Conservation (phyloP, 2,888 invertebrate genomes). For the Rhagonycha fulva region DNA sequence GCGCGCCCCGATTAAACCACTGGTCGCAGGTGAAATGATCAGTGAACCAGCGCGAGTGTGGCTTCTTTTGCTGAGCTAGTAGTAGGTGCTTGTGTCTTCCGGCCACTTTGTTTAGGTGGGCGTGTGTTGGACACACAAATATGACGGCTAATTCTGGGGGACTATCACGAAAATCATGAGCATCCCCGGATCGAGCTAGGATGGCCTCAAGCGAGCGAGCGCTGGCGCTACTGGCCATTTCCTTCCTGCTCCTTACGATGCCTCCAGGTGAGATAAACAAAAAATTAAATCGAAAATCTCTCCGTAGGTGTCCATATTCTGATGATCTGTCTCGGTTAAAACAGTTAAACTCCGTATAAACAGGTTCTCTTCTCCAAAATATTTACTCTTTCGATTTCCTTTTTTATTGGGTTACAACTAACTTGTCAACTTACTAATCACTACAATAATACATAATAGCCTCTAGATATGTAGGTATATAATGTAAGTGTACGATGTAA, state of each 20-base stretch:
- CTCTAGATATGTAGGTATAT: no score
- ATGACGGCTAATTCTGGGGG: slow-evolving; percentile 55
- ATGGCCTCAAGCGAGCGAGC: slow-evolving; percentile 50
- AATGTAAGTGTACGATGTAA: neutral
- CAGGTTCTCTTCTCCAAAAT: neutral
- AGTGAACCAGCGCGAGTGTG: slow-evolving; percentile 46
- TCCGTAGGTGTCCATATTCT: neutral
- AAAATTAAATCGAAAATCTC: slow-evolving; percentile 1
- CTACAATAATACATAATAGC: no score
- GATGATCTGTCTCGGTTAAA: neutral
- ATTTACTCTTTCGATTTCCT: neutral
- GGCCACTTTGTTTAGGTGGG: slow-evolving; percentile 37
- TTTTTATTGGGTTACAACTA: neutral
- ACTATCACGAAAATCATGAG: slow-evolving; percentile 49
- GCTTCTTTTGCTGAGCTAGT: slow-evolving; percentile 50
- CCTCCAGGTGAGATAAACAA: slow-evolving; percentile 49
- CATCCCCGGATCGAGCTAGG: slow-evolving; percentile 47
- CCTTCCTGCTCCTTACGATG: slow-evolving; percentile 52
- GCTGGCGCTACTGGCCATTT: slow-evolving; percentile 52
- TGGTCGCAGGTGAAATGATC: slow-evolving; percentile 46
- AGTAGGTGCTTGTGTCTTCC: slow-evolving; percentile 40
- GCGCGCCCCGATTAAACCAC: slow-evolving; percentile 36
- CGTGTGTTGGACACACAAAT: slow-evolving; percentile 41
- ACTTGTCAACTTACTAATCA: neutral
- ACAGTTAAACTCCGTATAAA: no score